These are phyloP conservation scores for Ellobium chinense DNA, from an alignment of 2,888 invertebrate species.

Conservation along the genomic window DNA sequence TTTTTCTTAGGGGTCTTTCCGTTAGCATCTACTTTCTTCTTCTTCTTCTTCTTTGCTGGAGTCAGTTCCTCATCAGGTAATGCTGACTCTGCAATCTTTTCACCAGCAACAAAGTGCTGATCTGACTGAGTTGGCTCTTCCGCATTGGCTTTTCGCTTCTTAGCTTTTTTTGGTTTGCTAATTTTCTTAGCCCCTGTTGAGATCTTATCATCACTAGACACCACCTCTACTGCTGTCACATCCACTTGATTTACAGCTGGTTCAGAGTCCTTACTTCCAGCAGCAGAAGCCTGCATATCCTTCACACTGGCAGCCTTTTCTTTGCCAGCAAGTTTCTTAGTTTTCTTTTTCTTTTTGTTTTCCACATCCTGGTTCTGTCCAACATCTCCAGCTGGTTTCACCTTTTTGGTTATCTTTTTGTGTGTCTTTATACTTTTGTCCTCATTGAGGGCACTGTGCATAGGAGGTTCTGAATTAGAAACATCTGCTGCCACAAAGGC, in stretches of 20 bases:
- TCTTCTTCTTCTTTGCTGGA: background rate
- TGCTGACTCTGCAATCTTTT: background rate
- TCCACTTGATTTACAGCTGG: background rate
- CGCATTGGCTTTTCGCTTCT: background rate
- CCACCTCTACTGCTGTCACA: background rate
- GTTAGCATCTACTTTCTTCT: background rate
- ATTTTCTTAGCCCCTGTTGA: background rate
- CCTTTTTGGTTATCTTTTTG: too few species aligned
- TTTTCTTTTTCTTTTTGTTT: background rate
- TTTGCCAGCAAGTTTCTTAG: background rate
- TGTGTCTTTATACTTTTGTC: background rate
- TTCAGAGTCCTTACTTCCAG: background rate
- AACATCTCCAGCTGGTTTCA: background rate
- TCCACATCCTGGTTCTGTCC: background rate
- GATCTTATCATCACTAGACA: background rate
- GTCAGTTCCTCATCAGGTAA: background rate
- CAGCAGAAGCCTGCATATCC: too few species aligned
- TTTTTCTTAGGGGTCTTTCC: background rate
- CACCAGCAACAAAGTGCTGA: background rate
- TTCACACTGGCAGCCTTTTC: background rate
- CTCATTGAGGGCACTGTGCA: background rate
- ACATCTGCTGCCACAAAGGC: conserved; percentile 33
- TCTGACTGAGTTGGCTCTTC: background rate
- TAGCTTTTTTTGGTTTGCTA: background rate
- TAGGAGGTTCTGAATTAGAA: background rate